Evolutionary conservation across 2,113 vertebrate species (phyloP), one percentile per base, ranked within the genome.

Genomic region (Apteryx owenii): DNA sequence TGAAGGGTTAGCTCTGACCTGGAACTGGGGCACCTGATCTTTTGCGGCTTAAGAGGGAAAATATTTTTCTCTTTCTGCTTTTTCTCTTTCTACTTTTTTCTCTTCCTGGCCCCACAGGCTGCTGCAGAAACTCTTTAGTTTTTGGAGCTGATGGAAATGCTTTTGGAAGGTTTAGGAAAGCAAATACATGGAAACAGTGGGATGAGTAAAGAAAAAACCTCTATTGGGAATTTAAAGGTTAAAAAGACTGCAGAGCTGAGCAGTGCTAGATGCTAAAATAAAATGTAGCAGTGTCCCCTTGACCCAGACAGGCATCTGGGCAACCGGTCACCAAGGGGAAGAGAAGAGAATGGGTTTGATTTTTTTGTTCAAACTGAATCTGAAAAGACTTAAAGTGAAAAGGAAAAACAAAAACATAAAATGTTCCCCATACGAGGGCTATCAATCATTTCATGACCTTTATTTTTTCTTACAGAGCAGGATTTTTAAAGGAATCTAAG

Each of bases 251-350:
- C 85, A 58, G 62, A 83, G 68, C 44, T 91, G 62, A 46, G 51
- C 0, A 5, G 81, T 91, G 5, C 38, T 51, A 72, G 62, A 22
- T 79, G 76, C 71, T 21, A 76, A 96, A 94, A 65, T 61, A 95
- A 84, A 94, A 87, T 36, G 10, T 1, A 54, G 76, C 88, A 71
- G 40, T 10, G 79, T 85, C 82, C 71, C 60, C 68, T 65, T 97
- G 95, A 95, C 95, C 93, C 88, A 85, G 95, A 90, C 92, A 96
- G 85, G 85, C 95, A 88, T 88, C 72, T 90, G 90, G 50, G 82
- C 79, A 91, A 18, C 62, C 54, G 89, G 88, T 96, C 88, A 96
- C 85, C 50, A 62, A 75, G 36, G 93, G 65, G 86, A 95, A 72
- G 82, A 44, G 70, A 72, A 85, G 48, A 88, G 85, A 89, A 91